Conservation (phyloP, 2,888 invertebrate species). For the Epsilonema sp. region DNA sequence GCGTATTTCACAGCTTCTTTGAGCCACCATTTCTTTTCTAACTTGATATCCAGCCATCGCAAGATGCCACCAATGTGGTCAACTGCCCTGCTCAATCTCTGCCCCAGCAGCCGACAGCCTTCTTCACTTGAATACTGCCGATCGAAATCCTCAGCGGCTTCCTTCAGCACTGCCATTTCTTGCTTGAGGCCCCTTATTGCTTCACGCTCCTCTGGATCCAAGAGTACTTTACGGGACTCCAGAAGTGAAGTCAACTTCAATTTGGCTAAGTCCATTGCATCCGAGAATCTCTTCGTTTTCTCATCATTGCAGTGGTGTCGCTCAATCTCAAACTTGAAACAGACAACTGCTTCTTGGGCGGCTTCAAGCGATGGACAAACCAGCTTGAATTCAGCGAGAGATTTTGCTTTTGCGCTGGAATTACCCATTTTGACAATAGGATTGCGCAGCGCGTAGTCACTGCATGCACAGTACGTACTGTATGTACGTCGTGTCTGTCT, state of each 20-base stretch:
- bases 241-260: too few species aligned
- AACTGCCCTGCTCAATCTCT: too few species aligned
- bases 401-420: too few species aligned
- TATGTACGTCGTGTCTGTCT: too few species aligned
- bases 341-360: not conserved
- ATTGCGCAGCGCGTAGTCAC: too few species aligned
- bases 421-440: too few species aligned
- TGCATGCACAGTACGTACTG: too few species aligned
- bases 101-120: not conserved
- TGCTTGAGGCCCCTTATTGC: not conserved
- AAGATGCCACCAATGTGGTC: too few species aligned
- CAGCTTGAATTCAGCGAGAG: not conserved
- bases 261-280: too few species aligned
- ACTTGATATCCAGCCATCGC: slow-evolving; percentile 1
- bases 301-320: too few species aligned
- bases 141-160: not conserved
- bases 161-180: not conserved
- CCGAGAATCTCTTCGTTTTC: not conserved
- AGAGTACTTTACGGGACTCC: too few species aligned
- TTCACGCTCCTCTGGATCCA: not conserved
- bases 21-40: slow-evolving; percentile 2
- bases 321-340: not conserved
- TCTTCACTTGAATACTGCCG: not conserved
- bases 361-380: not conserved
- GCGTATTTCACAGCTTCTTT: not conserved